Percentiles rank a stretch among this genome's conserved stretches.
phyloP scores from a whole-genome alignment of 1,140 invertebrate species.

The Holcopasites calliopsidis region DNA sequence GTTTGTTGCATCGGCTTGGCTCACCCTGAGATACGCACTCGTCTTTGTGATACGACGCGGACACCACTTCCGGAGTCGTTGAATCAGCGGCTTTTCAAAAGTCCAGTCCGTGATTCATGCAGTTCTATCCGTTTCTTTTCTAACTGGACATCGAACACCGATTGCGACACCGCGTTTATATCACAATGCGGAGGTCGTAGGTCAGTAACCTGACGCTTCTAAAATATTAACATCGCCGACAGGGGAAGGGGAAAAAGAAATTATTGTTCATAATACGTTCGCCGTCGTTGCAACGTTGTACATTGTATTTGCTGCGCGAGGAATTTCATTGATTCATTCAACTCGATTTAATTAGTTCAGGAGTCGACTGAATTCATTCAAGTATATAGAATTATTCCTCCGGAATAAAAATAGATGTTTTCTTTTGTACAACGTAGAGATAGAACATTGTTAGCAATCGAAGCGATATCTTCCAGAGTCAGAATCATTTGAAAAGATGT shows the following conservation, averaged over 20 bases:
- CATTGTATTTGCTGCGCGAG: too few species aligned
- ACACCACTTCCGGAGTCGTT: slow-evolving; percentile 61
- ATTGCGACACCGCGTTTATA: slow-evolving; percentile 13
- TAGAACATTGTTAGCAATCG: too few species aligned
- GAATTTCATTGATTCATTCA: too few species aligned
- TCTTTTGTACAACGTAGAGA: too few species aligned
- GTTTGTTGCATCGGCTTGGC: slow-evolving; percentile 10
- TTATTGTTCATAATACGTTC: background rate
- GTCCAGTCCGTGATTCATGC: slow-evolving; percentile 54
- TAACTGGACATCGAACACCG: slow-evolving; percentile 19
- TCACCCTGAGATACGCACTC: too few species aligned
- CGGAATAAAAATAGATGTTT: too few species aligned
- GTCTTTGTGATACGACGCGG: background rate
- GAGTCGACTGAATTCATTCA: too few species aligned
- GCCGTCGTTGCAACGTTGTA: background rate
- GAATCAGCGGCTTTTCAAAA: slow-evolving; percentile 65
- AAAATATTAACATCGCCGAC: background rate
- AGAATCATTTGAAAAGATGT: too few species aligned
- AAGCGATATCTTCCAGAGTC: too few species aligned
- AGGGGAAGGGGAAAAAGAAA: background rate
- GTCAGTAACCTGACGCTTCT: slow-evolving; percentile 12
- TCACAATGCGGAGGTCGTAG: background rate
- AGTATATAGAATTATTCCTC: too few species aligned
- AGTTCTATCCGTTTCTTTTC: slow-evolving; percentile 49
- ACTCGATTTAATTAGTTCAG: too few species aligned